Evolutionary conservation across 2,888 invertebrate genomes (phyloP).

Genomic region (Orthosia gothica): DNA sequence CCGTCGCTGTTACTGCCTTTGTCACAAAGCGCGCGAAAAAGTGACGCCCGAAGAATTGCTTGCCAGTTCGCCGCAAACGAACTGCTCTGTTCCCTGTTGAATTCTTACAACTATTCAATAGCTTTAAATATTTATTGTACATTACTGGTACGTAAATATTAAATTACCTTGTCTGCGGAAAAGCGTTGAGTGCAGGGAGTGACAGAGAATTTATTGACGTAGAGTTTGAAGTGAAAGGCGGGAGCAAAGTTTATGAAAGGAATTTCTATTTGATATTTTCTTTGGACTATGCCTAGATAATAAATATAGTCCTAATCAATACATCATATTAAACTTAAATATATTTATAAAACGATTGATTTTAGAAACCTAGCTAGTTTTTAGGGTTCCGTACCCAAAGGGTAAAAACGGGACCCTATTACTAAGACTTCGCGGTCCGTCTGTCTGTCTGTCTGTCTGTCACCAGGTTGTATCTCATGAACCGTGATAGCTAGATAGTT

Average conservation of each 20-base stretch:
- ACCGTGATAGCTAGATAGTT: too few species aligned
- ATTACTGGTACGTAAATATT: constrained; percentile 39
- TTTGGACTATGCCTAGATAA: background rate
- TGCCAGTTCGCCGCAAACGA: constrained; percentile 62
- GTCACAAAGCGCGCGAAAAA: constrained; percentile 71
- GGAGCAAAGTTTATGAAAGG: background rate
- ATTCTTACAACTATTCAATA: constrained; percentile 57
- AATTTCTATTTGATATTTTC: background rate
- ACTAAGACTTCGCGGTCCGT: too few species aligned
- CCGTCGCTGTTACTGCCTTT: constrained; percentile 64
- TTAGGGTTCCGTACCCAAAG: too few species aligned
- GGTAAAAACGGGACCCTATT: too few species aligned
- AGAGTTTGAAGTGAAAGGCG: constrained; percentile 4
- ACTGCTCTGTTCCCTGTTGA: constrained; percentile 64
- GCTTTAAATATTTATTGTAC: constrained; percentile 54
- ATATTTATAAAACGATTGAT: too few species aligned
- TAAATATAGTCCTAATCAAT: too few species aligned
- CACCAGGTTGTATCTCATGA: too few species aligned
- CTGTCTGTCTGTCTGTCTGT: too few species aligned
- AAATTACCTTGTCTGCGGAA: background rate
- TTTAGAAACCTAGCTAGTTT: background rate
- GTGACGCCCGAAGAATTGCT: constrained; percentile 75
- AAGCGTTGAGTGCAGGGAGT: constrained; percentile 5
- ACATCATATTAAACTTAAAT: too few species aligned
- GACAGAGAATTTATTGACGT: constrained; percentile 6